These are phyloP conservation scores for Caradrina clavipalpis DNA, from an alignment of 2,888 invertebrate genomes.

Conservation along the genomic window DNA sequence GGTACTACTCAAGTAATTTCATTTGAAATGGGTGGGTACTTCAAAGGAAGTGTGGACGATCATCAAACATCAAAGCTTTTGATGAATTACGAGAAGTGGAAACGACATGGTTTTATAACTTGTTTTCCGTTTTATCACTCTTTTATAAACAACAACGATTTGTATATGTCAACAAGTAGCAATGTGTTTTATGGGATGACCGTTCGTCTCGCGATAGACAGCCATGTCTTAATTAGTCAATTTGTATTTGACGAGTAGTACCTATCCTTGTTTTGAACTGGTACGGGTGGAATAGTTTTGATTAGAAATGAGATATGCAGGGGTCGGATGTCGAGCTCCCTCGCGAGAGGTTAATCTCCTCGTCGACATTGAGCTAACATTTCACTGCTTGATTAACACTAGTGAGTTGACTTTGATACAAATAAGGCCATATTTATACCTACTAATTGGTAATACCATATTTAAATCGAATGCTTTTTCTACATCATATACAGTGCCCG, in stretches of 20 bases:
- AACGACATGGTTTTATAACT: constrained; percentile 68
- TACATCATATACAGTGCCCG: constrained; percentile 56
- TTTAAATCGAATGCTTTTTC: constrained; percentile 56
- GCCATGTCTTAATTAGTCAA: constrained; percentile 22
- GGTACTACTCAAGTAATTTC: constrained; percentile 33
- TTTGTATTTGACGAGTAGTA: constrained; percentile 31
- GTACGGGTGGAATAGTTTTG: constrained; percentile 56
- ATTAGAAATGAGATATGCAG: constrained; percentile 63
- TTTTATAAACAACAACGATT: constrained; percentile 69
- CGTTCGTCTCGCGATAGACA: constrained; percentile 29
- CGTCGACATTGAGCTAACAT: constrained; percentile 76
- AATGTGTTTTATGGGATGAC: constrained; percentile 53
- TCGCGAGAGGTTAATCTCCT: constrained; percentile 74
- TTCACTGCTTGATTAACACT: constrained; percentile 74
- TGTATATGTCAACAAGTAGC: constrained; percentile 58
- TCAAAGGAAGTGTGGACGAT: constrained; percentile 68
- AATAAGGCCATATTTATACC: constrained; percentile 55
- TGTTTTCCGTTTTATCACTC: constrained; percentile 67
- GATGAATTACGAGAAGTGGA: constrained; percentile 68
- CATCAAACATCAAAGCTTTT: constrained; percentile 74
- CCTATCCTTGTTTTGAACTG: constrained; percentile 32
- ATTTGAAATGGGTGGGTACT: constrained; percentile 49
- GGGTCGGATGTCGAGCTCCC: constrained; percentile 70
- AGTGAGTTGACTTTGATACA: constrained; percentile 73
- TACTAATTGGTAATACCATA: constrained; percentile 15